Evolutionary conservation across 1,140 invertebrate genomes (phyloP).

Genomic region (Pectinophora gossypiella): DNA sequence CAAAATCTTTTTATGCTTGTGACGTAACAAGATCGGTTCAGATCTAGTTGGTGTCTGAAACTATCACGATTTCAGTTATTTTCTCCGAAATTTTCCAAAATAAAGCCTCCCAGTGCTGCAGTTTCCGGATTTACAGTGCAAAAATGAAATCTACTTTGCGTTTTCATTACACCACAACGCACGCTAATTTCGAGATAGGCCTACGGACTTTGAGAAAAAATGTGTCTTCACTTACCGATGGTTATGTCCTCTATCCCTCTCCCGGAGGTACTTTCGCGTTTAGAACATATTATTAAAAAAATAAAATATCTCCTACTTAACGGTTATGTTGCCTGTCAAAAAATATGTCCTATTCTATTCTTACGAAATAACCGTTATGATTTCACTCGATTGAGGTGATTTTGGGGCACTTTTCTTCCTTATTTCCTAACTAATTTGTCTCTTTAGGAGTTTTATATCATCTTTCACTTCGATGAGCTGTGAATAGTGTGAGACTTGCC

Average conservation of each 20-base stretch:
- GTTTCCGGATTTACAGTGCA: background rate
- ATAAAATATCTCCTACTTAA: constrained; percentile 14
- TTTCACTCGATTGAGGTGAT: constrained; percentile 35
- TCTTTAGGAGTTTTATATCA: constrained; percentile 34
- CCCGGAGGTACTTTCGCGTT: constrained; percentile 11
- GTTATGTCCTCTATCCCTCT: constrained; percentile 5
- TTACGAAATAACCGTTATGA: constrained; percentile 42
- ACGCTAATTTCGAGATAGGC: background rate
- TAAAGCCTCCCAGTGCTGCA: background rate
- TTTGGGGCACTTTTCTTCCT: constrained; percentile 34
- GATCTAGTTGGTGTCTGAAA: constrained; percentile 30
- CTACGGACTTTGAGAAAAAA: background rate
- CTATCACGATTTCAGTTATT: background rate
- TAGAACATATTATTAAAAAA: constrained; percentile 34
- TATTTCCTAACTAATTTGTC: constrained; percentile 42
- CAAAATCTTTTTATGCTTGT: too few species aligned
- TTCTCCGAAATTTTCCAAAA: background rate
- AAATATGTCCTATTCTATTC: constrained; percentile 31
- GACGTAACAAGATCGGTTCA: background rate
- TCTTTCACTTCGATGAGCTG: constrained; percentile 39
- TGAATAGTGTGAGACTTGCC: constrained; percentile 54
- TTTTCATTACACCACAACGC: background rate
- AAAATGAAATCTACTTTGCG: constrained; percentile 17
- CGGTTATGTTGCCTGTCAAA: constrained; percentile 24
- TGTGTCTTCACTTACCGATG: constrained; percentile 19